phyloP scores from a whole-genome alignment of 2,888 invertebrate genomes.

The Drosophila borborema region DNA sequence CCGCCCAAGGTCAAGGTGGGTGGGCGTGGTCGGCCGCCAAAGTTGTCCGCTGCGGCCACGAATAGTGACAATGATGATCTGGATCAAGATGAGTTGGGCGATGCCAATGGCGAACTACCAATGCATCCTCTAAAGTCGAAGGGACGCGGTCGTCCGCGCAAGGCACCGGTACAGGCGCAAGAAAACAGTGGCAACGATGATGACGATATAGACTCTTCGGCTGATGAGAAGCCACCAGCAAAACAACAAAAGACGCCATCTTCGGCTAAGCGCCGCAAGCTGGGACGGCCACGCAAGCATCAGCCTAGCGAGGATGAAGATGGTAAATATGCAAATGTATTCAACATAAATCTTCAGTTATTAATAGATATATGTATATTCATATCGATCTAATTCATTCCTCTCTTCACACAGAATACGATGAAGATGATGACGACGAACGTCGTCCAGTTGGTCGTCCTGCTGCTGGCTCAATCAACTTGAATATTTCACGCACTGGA shows the following conservation, averaged over 20 bases:
- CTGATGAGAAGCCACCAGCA: conserved; percentile 21
- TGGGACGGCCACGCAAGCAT: conserved; percentile 74
- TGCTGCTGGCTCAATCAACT: conserved; percentile 66
- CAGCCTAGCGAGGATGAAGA: conserved; percentile 70
- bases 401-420: conserved; percentile 30
- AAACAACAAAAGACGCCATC: conserved; percentile 42
- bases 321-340: conserved; percentile 37
- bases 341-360: background rate
- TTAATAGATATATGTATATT: background rate
- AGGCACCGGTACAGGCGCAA: conserved; percentile 16
- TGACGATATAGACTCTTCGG: conserved; percentile 16
- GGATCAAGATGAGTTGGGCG: conserved; percentile 52
- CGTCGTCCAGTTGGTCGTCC: conserved; percentile 78
- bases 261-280: conserved; percentile 61
- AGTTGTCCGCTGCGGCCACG: conserved; percentile 5
- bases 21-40: conserved; percentile 65
- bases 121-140: conserved; percentile 28
- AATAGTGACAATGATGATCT: conserved; percentile 39
- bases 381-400: background rate
- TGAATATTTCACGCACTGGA: conserved; percentile 76
- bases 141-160: conserved; percentile 77
- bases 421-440: conserved; percentile 66
- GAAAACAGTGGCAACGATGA: conserved; percentile 36
- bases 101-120: conserved; percentile 22
- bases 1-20: conserved; percentile 63